These are phyloP conservation scores for Porites australiensis DNA, from an alignment of 64 coral and sea anemone species.

Conservation along the genomic window DNA sequence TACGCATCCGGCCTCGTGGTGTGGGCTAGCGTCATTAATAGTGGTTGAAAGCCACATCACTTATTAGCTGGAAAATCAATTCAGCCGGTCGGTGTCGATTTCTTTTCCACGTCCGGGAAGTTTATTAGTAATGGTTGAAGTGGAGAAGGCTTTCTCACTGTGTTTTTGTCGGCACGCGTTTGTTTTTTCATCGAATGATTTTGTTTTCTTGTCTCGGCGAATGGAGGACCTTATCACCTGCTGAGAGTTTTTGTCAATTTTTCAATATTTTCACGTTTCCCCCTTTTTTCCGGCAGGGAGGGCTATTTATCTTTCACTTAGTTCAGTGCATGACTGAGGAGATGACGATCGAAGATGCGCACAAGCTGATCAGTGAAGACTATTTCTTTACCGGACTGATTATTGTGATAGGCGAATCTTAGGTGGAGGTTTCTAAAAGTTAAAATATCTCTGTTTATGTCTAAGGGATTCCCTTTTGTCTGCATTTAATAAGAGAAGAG, in stretches of 20 bases:
- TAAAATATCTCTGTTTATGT: not conserved
- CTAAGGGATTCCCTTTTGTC: not conserved
- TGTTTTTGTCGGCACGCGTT: slow-evolving; percentile 38
- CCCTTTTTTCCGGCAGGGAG: too few species aligned
- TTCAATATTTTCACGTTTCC: not conserved
- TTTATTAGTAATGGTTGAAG: not conserved
- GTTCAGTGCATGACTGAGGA: not conserved
- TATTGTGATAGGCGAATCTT: not conserved
- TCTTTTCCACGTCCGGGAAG: slow-evolving; percentile 6
- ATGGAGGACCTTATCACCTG: not conserved
- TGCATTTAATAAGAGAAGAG: not conserved
- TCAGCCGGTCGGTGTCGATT: not conserved
- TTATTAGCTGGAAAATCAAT: slow-evolving; percentile 8
- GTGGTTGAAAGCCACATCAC: slow-evolving; percentile 19
- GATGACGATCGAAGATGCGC: too few species aligned
- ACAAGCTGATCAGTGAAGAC: not conserved
- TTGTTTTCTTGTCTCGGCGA: not conserved
- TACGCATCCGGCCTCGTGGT: slow-evolving; percentile 31
- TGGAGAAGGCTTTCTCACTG: not conserved
- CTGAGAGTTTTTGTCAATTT: slow-evolving; percentile 9
- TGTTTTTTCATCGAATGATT: not conserved
- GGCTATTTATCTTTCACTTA: not conserved
- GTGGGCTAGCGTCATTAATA: not conserved
- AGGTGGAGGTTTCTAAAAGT: not conserved
- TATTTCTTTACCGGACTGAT: not conserved